Evolutionary conservation across 2,888 invertebrate genomes (phyloP).

Genomic region (Synergus laeviventris): DNA sequence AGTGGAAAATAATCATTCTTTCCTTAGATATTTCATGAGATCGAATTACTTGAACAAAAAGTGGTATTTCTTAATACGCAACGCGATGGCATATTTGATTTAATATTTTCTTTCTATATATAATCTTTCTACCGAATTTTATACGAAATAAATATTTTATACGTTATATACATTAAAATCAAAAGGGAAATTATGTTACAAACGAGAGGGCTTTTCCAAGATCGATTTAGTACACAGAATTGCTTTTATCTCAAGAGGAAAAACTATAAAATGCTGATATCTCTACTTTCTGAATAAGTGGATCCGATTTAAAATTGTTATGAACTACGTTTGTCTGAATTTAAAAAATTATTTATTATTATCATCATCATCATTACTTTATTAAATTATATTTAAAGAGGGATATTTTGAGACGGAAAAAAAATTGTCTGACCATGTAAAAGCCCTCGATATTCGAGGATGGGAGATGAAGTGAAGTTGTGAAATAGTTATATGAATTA

Average conservation of each 20-base stretch:
- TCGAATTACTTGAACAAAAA: background rate
- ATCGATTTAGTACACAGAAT: background rate
- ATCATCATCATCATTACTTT: too few species aligned
- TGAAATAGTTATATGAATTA: constrained; percentile 41
- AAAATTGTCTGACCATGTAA: constrained; percentile 40
- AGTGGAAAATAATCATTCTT: background rate
- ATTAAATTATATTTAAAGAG: background rate
- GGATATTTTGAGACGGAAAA: background rate
- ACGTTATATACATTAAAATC: background rate
- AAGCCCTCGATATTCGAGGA: constrained; percentile 47
- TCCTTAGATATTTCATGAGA: background rate
- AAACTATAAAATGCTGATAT: too few species aligned
- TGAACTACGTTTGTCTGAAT: too few species aligned
- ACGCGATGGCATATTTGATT: background rate
- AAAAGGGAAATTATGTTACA: background rate
- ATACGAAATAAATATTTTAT: background rate
- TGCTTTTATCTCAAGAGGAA: background rate
- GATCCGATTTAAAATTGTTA: too few species aligned
- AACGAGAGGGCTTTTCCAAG: constrained; percentile 14
- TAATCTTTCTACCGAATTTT: background rate
- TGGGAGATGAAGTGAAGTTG: background rate
- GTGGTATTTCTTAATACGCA: background rate
- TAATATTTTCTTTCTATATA: background rate
- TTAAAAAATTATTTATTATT: too few species aligned
- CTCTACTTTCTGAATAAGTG: too few species aligned